Percentiles rank a stretch among this genome's conserved stretches.
phyloP scores from a whole-genome alignment of 2,113 vertebrate genomes.

The Platysteira castanea region DNA sequence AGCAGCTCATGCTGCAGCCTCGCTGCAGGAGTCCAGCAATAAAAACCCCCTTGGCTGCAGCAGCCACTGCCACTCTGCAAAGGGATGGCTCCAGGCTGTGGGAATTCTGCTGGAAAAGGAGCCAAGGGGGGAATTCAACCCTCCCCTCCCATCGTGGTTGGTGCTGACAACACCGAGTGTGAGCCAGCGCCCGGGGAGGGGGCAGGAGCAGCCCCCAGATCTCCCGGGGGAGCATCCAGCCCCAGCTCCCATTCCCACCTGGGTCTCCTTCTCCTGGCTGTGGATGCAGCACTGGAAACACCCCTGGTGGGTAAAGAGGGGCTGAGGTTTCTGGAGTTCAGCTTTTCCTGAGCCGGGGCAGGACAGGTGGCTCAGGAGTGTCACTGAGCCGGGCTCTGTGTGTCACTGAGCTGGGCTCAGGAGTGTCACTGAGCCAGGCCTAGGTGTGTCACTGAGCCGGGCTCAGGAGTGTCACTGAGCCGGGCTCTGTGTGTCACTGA shows the following conservation, averaged over 20 bases:
- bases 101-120: neutral
- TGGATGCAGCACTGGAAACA: accelerated
- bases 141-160: neutral
- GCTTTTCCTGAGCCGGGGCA: neutral
- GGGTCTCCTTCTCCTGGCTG: neutral
- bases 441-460: too few species aligned
- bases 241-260: accelerated
- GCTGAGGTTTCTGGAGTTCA: accelerated
- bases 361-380: accelerated
- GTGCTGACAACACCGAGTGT: neutral
- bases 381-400: neutral
- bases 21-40: neutral
- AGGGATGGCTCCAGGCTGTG: neutral
- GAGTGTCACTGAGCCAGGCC: too few species aligned
- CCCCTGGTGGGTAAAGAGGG: accelerated
- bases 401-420: neutral
- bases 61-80: neutral
- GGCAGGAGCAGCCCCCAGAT: neutral
- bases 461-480: accelerated
- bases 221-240: neutral
- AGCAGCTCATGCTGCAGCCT: neutral
- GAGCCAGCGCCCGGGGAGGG: neutral
- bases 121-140: accelerated
- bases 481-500: too few species aligned
- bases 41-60: neutral